Base-by-base conservation (phyloP, 2,797 vertebrate species). In the Microhierax caerulescens region DNA sequence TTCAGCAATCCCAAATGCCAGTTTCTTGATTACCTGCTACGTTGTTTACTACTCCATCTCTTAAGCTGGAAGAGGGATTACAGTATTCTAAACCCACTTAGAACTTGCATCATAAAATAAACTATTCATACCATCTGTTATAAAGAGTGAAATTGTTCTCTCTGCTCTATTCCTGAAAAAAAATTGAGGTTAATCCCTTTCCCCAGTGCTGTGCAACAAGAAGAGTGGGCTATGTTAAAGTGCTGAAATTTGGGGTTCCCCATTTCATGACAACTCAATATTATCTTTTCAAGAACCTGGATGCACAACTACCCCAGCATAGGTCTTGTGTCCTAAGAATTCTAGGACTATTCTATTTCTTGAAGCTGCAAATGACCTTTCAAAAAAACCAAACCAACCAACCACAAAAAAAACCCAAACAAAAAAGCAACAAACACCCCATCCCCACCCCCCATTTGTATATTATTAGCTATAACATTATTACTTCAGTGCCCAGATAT, bases 91-190 rank as follows among this genome's bases (percentile, higher is more conserved):
- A 93, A 93, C 89, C 51, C n/a, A 37, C 68, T 90, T 80, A 63
- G 43, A 94, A 88, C 34, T 90, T 85, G 43, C 85, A 93, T 88
- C 56, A 88, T 64, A 88, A 86, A 94, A 65, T 27, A 88, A 93
- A 88, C 56, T 81, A 56, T 70, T 93, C 64, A 75, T 57, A 80
- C 68, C 60, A 87, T 93, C 90, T 78, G 53, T 87, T 96, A 79
- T 4, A 74, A 60, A 74, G 56, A 90, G 39, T 0, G 0, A 67
- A 60, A 47, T 28, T 74, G 34, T 73, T 90, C 54, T 78, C 45
- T 48, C 32, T 39, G 47, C 51, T 83, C 27, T 75, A 39, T 6
- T 56, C 73, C 56, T 77, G 75, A 50, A 89, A 85, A 78, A 74
- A 88, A 70, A 95, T 20, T 68, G 48, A 85, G 68, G 51, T 88